Conservation (phyloP, 2,888 invertebrate species). For the Cheilosia scutellata region DNA sequence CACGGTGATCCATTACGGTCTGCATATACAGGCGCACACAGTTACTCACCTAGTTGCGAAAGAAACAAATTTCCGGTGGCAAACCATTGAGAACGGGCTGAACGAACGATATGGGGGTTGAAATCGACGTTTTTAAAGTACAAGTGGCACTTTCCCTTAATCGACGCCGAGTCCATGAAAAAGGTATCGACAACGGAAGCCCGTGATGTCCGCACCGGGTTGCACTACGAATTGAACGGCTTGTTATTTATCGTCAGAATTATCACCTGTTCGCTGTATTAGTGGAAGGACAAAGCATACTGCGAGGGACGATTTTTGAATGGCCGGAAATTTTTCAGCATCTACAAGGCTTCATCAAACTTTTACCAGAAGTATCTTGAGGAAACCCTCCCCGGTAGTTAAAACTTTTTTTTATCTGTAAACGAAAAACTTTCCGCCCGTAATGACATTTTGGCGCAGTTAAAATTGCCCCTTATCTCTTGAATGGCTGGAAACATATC, state of each 20-base stretch:
- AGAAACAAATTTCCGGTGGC: conserved; percentile 75
- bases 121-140: conserved; percentile 67
- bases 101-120: conserved; percentile 63
- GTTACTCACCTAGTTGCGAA: conserved; percentile 62
- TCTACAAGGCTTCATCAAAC: conserved; percentile 68
- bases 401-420: conserved; percentile 60
- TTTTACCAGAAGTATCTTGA: conserved; percentile 18
- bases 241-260: conserved; percentile 75
- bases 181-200: conserved; percentile 75
- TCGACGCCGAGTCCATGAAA: conserved; percentile 61
- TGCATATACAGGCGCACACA: conserved; percentile 28
- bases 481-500: conserved; percentile 59
- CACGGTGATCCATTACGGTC: conserved; percentile 73
- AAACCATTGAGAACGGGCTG: conserved; percentile 27
- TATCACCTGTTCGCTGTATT: conserved; percentile 75
- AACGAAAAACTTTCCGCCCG: conserved; percentile 62
- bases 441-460: conserved; percentile 72
- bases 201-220: conserved; percentile 64
- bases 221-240: conserved; percentile 61
- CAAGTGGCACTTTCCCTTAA: conserved; percentile 71
- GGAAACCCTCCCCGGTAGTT: conserved; percentile 13
- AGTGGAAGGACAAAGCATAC: conserved; percentile 35
- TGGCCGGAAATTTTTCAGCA: conserved; percentile 73
- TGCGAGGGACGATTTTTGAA: conserved; percentile 58
- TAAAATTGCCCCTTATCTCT: conserved; percentile 66